Evolutionary conservation across 2,888 invertebrate genomes (phyloP), one percentile per base, ranked within the genome.

Genomic region (Callyntrura guangdongensis): DNA sequence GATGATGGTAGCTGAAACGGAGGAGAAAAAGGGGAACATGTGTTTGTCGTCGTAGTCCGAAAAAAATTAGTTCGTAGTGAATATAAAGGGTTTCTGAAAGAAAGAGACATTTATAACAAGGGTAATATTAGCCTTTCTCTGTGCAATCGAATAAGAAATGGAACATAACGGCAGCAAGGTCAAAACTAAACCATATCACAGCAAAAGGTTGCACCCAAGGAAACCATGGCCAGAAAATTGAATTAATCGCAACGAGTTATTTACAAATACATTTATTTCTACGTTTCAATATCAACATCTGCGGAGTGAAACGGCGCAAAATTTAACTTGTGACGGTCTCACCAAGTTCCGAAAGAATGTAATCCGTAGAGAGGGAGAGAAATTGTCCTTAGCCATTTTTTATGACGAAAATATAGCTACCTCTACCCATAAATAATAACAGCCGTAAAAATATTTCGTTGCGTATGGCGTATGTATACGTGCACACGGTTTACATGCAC

Each of bases 51-150:
- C 4, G 36, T 36, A 36, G 36, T 22, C 17, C 0, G 1, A 69
- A 45, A 69, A 45, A 45, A 69, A 17, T 45, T 69, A 69, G 2
- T 69, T n/a, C 45, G 45, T n/a, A 45, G 45, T 27, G 45, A 8
- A 69, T 69, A 45, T 9, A 36, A 45, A 45, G 36, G 17, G n/a
- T n/a, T 53, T 53, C 69, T 69, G 69, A 17, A 69, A 8, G 45
- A 69, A 36, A 17, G 69, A 69, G 69, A 69, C 69, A 69, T 69
- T 69, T 69, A 69, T 69, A 69, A 45, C 45, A 69, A 69, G 36
- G 69, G 69, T 69, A 5, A 45, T 64, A 64, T 12, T 53, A 53
- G n/a, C 17, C 5, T 64, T 27, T 25, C 14, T 64, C 64, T 64
- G 3, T 22, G 11, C 3, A 69, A 69, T 36, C n/a, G 36, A 45